These are phyloP conservation scores for Amiota mariae DNA, from an alignment of 2,888 invertebrate species.

Conservation along the genomic window DNA sequence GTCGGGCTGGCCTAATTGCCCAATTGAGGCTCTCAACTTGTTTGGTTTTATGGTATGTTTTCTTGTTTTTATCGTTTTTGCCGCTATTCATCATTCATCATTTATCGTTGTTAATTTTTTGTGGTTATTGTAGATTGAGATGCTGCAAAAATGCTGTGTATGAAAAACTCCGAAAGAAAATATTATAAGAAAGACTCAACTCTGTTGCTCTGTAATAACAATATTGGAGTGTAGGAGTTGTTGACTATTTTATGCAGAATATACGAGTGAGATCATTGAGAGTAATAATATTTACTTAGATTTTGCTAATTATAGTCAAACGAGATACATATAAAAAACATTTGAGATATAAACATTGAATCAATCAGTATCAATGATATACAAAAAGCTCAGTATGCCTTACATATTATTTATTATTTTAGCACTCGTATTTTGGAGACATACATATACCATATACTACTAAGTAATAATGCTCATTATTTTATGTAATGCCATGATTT, in stretches of 20 bases:
- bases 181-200: too few relatives aligned
- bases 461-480: too few relatives aligned
- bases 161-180: not conserved
- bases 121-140: constrained; percentile 46
- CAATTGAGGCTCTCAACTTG: constrained; percentile 68
- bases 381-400: too few relatives aligned
- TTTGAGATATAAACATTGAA: too few relatives aligned
- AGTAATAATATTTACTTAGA: not conserved
- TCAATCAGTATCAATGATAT: too few relatives aligned
- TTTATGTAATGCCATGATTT: too few relatives aligned
- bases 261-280: not conserved
- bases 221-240: too few relatives aligned
- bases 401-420: too few relatives aligned
- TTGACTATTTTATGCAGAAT: not conserved
- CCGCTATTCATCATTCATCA: not conserved
- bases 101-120: constrained; percentile 27
- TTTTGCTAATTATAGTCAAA: not conserved
- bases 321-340: not conserved
- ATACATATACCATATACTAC: too few relatives aligned
- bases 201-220: too few relatives aligned
- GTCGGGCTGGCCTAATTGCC: constrained; percentile 57
- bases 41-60: constrained; percentile 47
- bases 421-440: too few relatives aligned
- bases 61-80: constrained; percentile 8
- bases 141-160: constrained; percentile 37